phyloP scores from a whole-genome alignment of 2,888 invertebrate genomes.

The Amiota minor region DNA sequence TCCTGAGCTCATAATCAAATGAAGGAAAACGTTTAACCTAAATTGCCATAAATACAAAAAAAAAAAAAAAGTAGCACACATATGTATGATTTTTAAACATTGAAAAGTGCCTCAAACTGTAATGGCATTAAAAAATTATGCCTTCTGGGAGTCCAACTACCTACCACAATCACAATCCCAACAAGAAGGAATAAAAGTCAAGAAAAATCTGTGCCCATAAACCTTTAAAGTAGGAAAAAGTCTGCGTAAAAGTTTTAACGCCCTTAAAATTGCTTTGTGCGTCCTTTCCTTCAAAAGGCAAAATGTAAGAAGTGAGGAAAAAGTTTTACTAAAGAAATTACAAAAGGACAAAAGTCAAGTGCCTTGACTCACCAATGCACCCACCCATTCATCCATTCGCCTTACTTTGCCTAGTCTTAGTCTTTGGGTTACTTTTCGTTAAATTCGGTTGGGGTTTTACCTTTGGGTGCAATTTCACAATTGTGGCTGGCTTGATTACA shows the following conservation, averaged over 20 bases:
- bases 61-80: background rate
- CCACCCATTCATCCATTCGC: background rate
- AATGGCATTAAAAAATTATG: slow-evolving; percentile 53
- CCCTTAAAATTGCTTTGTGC: slow-evolving; percentile 45
- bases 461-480: slow-evolving; percentile 69
- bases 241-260: slow-evolving; percentile 41
- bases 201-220: slow-evolving; percentile 34
- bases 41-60: slow-evolving; percentile 51
- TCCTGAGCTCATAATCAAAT: background rate
- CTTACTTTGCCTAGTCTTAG: slow-evolving; percentile 5
- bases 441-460: slow-evolving; percentile 46
- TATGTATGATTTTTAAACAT: slow-evolving; percentile 9
- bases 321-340: background rate
- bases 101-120: slow-evolving; percentile 22
- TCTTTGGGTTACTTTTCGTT: slow-evolving; percentile 43
- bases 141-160: slow-evolving; percentile 1
- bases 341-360: slow-evolving; percentile 32
- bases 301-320: background rate
- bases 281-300: slow-evolving; percentile 28
- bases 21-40: slow-evolving; percentile 51
- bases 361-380: slow-evolving; percentile 15
- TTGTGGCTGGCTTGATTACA: slow-evolving; percentile 57
- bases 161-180: background rate
- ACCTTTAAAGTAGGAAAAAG: slow-evolving; percentile 33
- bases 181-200: slow-evolving; percentile 16